These are phyloP conservation scores for Hermaeophaga mercurialis DNA, from an alignment of 2,888 invertebrate species.

Conservation along the genomic window DNA sequence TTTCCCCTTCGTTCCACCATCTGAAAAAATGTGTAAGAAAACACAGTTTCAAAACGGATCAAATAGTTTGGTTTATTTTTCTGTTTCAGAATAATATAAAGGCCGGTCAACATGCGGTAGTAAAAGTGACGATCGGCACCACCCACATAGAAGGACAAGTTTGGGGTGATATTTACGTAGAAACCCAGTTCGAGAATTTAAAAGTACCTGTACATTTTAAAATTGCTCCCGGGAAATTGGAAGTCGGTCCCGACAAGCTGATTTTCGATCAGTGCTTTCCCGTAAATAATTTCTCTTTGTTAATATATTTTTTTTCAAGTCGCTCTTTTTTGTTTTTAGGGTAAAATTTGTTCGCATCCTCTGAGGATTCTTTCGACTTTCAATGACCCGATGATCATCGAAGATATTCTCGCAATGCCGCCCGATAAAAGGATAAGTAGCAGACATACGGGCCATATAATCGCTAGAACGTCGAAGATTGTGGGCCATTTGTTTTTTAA, in stretches of 20 bases:
- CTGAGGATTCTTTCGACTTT: constrained; percentile 83
- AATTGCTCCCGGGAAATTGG: constrained; percentile 75
- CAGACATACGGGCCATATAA: constrained; percentile 59
- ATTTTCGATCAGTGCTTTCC: constrained; percentile 82
- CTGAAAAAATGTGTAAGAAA: constrained; percentile 50
- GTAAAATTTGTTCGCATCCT: constrained; percentile 76
- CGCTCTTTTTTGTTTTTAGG: constrained; percentile 60
- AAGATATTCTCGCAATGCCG: constrained; percentile 67
- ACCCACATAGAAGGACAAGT: constrained; percentile 71
- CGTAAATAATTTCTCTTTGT: constrained; percentile 60
- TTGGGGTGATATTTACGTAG: constrained; percentile 72
- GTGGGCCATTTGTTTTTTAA: constrained; percentile 73
- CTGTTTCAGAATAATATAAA: constrained; percentile 61
- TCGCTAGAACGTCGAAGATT: constrained; percentile 60
- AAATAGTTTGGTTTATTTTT: constrained; percentile 23
- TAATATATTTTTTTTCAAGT: constrained; percentile 4
- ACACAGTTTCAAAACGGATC: background rate
- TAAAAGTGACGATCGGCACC: constrained; percentile 72
- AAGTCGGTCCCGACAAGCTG: constrained; percentile 70
- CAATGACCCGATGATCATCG: constrained; percentile 78
- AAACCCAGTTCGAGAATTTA: constrained; percentile 72
- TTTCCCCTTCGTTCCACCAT: constrained; percentile 54
- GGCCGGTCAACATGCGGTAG: constrained; percentile 69
- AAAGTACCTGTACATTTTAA: constrained; percentile 74
- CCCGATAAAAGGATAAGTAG: constrained; percentile 67